Evolutionary conservation across 2,113 vertebrate genomes (phyloP).

Genomic region (Romanogobio albipinnatus): DNA sequence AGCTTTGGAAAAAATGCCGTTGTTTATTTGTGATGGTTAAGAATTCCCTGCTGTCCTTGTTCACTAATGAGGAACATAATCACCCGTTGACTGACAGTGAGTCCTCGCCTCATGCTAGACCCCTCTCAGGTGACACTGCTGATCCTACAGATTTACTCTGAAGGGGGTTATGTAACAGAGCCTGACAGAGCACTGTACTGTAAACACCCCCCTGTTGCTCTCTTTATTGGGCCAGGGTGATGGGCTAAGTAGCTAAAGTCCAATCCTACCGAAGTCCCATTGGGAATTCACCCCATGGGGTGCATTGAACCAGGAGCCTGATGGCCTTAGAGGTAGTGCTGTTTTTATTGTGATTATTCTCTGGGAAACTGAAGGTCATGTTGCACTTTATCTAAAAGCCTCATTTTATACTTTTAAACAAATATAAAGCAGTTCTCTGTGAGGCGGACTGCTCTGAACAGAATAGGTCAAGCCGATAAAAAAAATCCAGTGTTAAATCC

Average conservation of each 20-base stretch:
- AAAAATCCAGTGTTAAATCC: background rate
- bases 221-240: slow-evolving; percentile 37
- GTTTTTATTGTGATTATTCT: slow-evolving; percentile 25
- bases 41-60: slow-evolving; percentile 26
- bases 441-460: background rate
- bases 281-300: slow-evolving; percentile 14
- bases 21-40: slow-evolving; percentile 47
- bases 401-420: background rate
- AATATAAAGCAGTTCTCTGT: background rate
- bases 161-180: slow-evolving; percentile 53
- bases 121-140: slow-evolving; percentile 53
- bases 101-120: slow-evolving; percentile 8
- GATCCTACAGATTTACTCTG: slow-evolving; percentile 49
- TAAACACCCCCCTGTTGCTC: slow-evolving; percentile 32
- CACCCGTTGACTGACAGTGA: slow-evolving; percentile 47
- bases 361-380: slow-evolving; percentile 12
- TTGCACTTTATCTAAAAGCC: slow-evolving; percentile 20
- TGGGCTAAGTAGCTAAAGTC: slow-evolving; percentile 21
- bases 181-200: slow-evolving; percentile 25
- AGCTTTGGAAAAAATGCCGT: background rate
- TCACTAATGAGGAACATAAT: slow-evolving; percentile 36
- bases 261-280: slow-evolving; percentile 11
- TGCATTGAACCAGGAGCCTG: background rate
- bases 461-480: background rate
- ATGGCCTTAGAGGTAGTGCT: background rate